These are phyloP conservation scores for Rhabdophis nuchalis DNA, from an alignment of 2,797 vertebrate species.

Conservation along the genomic window DNA sequence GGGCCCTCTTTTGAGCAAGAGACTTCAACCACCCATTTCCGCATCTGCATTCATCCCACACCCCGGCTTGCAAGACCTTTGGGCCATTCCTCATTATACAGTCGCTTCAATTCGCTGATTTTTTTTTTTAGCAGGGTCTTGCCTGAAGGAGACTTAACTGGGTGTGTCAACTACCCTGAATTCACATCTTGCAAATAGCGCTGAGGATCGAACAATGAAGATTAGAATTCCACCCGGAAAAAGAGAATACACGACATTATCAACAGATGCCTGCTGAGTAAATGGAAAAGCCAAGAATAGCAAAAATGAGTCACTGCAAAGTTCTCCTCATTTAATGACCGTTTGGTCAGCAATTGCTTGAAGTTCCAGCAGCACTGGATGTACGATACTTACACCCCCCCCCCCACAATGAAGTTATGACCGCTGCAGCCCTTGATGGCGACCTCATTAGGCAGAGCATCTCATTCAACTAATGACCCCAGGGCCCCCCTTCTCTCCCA, in stretches of 20 bases:
- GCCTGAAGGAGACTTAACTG: not conserved
- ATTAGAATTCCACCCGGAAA: not conserved
- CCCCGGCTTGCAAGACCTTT: not conserved
- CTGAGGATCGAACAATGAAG: not conserved
- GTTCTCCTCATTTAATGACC: not conserved
- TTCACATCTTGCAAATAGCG: not conserved
- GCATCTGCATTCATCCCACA: not conserved
- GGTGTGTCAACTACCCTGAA: not conserved
- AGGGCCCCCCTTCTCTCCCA: not conserved
- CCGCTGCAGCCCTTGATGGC: not conserved
- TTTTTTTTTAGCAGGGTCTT: not conserved
- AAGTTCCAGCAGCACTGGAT: not conserved
- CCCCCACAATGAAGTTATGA: not conserved
- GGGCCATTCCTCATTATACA: not conserved
- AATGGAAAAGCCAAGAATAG: not conserved
- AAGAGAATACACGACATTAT: not conserved
- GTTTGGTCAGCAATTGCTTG: not conserved
- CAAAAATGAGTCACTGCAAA: not conserved
- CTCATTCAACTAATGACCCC: not conserved
- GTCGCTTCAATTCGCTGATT: not conserved
- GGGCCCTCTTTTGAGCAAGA: not conserved
- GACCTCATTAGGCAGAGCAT: not conserved
- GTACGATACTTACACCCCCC: not conserved
- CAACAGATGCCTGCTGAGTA: not conserved
- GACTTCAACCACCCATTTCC: no score